Base-by-base conservation (phyloP, 2,113 vertebrate species). In the Pomatorhinus ruficollis region DNA sequence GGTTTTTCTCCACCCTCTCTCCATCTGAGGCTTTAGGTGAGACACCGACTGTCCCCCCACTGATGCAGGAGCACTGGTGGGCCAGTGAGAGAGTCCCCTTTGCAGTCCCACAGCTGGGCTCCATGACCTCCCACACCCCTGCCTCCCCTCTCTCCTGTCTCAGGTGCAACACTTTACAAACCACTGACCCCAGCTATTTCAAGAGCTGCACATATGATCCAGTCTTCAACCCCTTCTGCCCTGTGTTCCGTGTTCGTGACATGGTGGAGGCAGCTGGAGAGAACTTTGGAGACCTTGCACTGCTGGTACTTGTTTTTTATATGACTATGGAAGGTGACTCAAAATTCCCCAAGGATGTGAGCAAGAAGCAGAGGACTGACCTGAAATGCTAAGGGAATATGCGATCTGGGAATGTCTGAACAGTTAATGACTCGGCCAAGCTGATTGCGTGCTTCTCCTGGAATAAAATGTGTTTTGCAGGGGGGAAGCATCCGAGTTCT, bases 101-200 rank as follows among this genome's bases (percentile, higher is more conserved):
- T 52, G 19, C 59, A 63, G 66, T 27, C 35, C 28, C 50, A 22
- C 37, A 22, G 56, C 42, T 3, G 5, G 25, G 49, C 23, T 74
- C 21, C 14, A 6, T 33, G 33, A 25, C 50, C 15, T 74, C 24
- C 45, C 19, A 31, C n/a, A 33, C 21, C 13, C 0, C 0, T 65
- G 17, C 6, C 35, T 10, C 6, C 1, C 5, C 12, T 37, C 14
- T 24, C 12, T 28, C 24, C 57, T 65, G 39, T 77, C 47, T 45
- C 83, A 98, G 98, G 76, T 95, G 95, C 86, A 98, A 98, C 16
- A 44, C 85, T 31, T 71, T 98, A 78, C 93, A 97, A 64, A 98
- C 97, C 28, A 89, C 19, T 54, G 96, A 98, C 42, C 40, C 64
- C 35, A 74, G 80, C 82, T 98, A 98, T 66, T 98, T 98, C 96